Evolutionary conservation across 2,797 vertebrate genomes (phyloP), one percentile per base, ranked within the genome.

Genomic region (Sphenopsis melanotis): DNA sequence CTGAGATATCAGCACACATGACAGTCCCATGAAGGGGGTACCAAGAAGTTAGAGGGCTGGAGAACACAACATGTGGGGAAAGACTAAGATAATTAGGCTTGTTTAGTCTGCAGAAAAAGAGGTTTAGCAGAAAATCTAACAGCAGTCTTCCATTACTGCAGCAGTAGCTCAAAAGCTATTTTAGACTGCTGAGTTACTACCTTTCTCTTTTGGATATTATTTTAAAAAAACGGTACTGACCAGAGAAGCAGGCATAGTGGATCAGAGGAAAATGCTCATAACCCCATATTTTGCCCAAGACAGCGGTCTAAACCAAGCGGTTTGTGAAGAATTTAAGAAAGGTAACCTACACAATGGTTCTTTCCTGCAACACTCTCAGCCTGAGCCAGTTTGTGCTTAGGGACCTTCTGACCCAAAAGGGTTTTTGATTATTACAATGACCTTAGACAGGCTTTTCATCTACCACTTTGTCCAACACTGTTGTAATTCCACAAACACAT

Each of bases 1-100:
- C 12, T 47, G 20, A 52, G n/a, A 10, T 6, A 59, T 2, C 13
- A 55, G 34, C 12, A 76, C 14, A 4, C 4, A 37, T 0, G 6
- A 53, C 11, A 63, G 29, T 16, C 30, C 65, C 30, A 32, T 3
- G 7, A 53, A 21, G 26, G 1, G 4, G 4, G 1, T 14, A 69
- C 34, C 15, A 49, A 60, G 53, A 55, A 76, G n/a, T 24, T 6
- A 55, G 22, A 22, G 14, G 9, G 36, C 19, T 82, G 36, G 9
- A 91, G 22, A 27, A 55, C 5, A 30, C 9, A 52, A 36, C 23
- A 52, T 0, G 0, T 23, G 3, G 70, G 18, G 14, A 55, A 77
- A 77, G 37, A 61, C 46, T 20, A 69, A 41, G 36, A 26, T 16
- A 50, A 87, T 17, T 22, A 26, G 17, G 30, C 17, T 65, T 0